Percentiles rank a stretch among this genome's conserved stretches.
phyloP scores from a whole-genome alignment of 2,113 vertebrate species.

The Scolopax mira region DNA sequence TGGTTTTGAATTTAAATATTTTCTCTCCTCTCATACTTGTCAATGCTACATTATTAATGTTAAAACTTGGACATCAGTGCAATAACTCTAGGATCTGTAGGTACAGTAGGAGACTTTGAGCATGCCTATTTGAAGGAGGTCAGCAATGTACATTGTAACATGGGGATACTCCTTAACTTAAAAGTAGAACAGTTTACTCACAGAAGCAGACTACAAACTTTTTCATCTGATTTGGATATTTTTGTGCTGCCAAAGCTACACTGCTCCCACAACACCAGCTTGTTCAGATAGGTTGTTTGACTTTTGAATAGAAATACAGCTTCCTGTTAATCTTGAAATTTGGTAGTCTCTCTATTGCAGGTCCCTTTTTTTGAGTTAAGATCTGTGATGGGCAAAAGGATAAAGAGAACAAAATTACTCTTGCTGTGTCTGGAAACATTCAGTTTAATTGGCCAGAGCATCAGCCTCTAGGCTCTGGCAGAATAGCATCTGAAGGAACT shows the following conservation, averaged over 20 bases:
- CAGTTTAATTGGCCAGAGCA: neutral
- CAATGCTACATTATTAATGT: neutral
- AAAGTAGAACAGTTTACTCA: neutral
- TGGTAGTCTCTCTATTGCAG: rapidly evolving
- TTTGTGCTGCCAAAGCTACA: neutral
- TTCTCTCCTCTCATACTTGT: neutral
- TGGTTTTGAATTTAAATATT: neutral
- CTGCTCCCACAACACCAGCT: neutral
- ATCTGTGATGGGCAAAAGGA: neutral
- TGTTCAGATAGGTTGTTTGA: neutral
- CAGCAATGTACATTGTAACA: neutral
- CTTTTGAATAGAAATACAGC: neutral
- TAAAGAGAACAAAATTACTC: neutral
- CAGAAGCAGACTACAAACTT: neutral
- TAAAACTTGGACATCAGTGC: neutral
- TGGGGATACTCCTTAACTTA: neutral
- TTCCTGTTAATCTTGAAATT: neutral
- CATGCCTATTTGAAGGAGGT: neutral
- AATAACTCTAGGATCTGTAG: neutral
- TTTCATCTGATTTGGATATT: neutral
- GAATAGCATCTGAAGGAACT: neutral
- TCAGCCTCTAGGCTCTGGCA: neutral
- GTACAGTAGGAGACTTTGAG: neutral
- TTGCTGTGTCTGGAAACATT: neutral
- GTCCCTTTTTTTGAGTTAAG: neutral